A percentile compares a stretch with the other conserved stretches of the same genome.
These are phyloP conservation scores for Limonius californicus DNA, from an alignment of 1,140 invertebrate genomes.

Conservation along the genomic window DNA sequence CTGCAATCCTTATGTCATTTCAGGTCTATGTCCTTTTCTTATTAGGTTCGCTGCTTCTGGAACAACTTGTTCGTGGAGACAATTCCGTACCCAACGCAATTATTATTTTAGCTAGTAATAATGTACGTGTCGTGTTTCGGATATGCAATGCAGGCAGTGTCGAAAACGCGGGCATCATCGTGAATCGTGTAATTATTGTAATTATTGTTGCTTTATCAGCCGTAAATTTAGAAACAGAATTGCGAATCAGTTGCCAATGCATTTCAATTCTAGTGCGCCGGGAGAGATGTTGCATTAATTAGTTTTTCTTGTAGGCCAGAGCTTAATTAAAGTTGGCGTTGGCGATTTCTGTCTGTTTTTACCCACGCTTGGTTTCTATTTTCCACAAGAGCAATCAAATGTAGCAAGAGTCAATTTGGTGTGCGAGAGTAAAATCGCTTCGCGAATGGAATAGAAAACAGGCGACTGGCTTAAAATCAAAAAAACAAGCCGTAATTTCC, in stretches of 20 bases:
- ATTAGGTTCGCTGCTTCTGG: neutral
- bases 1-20: neutral
- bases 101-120: too few relatives aligned
- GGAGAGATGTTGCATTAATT: too few relatives aligned
- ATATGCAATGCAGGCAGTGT: too few relatives aligned
- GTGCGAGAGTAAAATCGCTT: neutral
- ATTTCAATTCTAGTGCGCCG: too few relatives aligned
- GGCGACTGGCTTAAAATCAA: neutral
- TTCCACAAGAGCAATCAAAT: slow-evolving; percentile 1
- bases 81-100: too few relatives aligned
- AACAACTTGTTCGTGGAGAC: neutral
- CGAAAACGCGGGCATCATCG: too few relatives aligned
- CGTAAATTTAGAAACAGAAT: too few relatives aligned
- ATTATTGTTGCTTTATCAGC: too few relatives aligned
- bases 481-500: too few relatives aligned
- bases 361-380: neutral
- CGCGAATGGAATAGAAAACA: neutral
- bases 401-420: neutral
- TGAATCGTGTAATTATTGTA: too few relatives aligned
- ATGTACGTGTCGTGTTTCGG: too few relatives aligned
- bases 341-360: neutral
- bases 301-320: neutral
- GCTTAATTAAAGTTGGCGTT: neutral
- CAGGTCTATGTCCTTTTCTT: neutral
- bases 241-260: too few relatives aligned